A percentile compares a stretch with the other conserved stretches of the same genome.
phyloP scores from a whole-genome alignment of 2,113 vertebrate genomes.

The Lethenteron camtschaticum region DNA sequence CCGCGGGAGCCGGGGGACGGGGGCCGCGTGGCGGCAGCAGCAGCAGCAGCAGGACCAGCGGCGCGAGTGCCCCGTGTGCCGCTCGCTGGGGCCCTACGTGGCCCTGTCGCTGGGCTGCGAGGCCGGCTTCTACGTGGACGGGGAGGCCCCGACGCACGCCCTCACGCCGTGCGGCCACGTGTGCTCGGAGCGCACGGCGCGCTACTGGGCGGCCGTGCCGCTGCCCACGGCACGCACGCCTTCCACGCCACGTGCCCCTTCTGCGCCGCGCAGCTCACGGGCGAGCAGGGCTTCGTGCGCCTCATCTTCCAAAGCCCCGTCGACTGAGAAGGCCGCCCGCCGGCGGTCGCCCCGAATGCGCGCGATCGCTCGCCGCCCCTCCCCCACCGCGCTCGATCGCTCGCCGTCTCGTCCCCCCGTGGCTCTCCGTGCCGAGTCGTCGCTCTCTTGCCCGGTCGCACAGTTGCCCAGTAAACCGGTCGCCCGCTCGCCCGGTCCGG shows the following conservation, averaged over 20 bases:
- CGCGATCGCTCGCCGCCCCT: no score
- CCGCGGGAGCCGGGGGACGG: no score
- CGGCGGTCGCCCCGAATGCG: no score
- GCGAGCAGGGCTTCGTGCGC: conserved; percentile 61
- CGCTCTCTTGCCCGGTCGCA: no score
- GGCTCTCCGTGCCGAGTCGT: no score
- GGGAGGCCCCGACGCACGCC: conserved; percentile 65
- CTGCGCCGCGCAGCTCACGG: conserved; percentile 60
- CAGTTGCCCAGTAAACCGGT: no score
- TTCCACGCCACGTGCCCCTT: conserved; percentile 94
- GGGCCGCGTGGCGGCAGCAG: no score
- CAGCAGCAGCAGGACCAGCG: conserved; percentile 10
- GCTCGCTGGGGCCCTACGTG: conserved; percentile 73
- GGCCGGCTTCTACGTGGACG: conserved; percentile 81
- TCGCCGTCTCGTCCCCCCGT: no score
- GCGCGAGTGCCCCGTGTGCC: conserved; percentile 89
- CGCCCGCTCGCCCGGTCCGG: no score
- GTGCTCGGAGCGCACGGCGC: conserved; percentile 80
- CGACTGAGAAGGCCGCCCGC: conserved; percentile 33
- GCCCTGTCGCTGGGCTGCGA: conserved; percentile 89
- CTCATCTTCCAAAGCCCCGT: conserved; percentile 90
- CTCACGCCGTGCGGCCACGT: conserved; percentile 89
- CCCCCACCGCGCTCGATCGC: no score
- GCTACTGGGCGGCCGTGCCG: conserved; percentile 85
- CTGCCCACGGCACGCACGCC: conserved; percentile 90